phyloP scores from a whole-genome alignment of 1,140 invertebrate species.

The Bactericera cockerelli region DNA sequence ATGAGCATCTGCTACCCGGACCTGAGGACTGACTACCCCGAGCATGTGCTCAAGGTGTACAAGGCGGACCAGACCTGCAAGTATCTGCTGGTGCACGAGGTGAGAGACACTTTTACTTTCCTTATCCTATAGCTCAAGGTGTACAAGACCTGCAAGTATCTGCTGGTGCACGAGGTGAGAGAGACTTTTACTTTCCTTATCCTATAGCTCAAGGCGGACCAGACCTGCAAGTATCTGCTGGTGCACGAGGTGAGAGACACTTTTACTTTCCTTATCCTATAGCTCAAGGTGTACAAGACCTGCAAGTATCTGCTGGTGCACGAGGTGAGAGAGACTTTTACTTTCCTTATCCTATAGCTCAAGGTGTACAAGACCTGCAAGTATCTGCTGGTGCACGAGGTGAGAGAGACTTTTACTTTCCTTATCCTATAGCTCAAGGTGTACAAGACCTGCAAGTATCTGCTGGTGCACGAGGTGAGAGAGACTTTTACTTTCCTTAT shows the following conservation, averaged over 20 bases:
- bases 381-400: conserved; percentile 87
- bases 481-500: too few species aligned
- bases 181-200: not conserved
- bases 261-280: not conserved
- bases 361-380: conserved; percentile 93
- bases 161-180: conserved; percentile 78
- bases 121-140: conserved; percentile 70
- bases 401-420: conserved; percentile 25
- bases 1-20: conserved; percentile 65
- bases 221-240: conserved; percentile 90
- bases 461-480: conserved; percentile 73
- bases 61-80: conserved; percentile 94
- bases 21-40: conserved; percentile 69
- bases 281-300: conserved; percentile 87
- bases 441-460: conserved; percentile 94
- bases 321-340: conserved; percentile 47
- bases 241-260: conserved; percentile 77
- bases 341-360: too few species aligned
- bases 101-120: conserved; percentile 24
- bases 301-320: conserved; percentile 95
- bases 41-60: conserved; percentile 95
- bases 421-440: too few species aligned
- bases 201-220: conserved; percentile 90
- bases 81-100: conserved; percentile 88
- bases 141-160: conserved; percentile 92